Percentiles rank a stretch among this genome's conserved stretches.
Conservation (phyloP, 1,140 invertebrate species). For the Camponotus vicinus region DNA sequence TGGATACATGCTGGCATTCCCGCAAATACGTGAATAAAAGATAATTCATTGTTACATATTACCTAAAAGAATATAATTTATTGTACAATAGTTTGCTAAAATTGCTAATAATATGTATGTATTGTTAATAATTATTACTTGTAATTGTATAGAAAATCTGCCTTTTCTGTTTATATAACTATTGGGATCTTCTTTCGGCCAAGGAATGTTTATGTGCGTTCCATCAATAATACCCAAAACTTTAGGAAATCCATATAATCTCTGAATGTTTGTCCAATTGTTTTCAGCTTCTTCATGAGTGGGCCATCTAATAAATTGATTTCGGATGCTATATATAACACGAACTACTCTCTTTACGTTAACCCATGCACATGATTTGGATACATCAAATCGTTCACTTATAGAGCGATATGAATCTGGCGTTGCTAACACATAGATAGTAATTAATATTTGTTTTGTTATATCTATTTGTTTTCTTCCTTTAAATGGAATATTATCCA, state of each 20-base stretch:
- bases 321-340: conserved; percentile 7
- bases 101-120: too few relatives aligned
- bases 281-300: background rate
- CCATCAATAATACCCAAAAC: conserved; percentile 17
- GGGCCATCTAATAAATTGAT: conserved; percentile 30
- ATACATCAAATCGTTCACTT: conserved; percentile 15
- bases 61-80: too few relatives aligned
- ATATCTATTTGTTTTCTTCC: conserved; percentile 10
- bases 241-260: conserved; percentile 8
- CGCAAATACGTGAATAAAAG: too few relatives aligned
- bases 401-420: background rate
- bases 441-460: background rate
- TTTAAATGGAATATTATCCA: background rate
- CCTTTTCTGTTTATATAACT: conserved; percentile 37
- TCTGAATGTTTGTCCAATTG: conserved; percentile 17
- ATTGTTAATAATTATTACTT: too few relatives aligned
- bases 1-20: too few relatives aligned
- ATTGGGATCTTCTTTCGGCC: background rate
- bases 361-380: conserved; percentile 1
- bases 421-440: conserved; percentile 20
- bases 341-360: background rate
- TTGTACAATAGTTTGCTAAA: too few relatives aligned
- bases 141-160: conserved; percentile 14
- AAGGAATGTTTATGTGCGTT: background rate
- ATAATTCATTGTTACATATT: too few relatives aligned